Conservation (phyloP, 1,140 invertebrate genomes). For the Streblospio benedicti region DNA sequence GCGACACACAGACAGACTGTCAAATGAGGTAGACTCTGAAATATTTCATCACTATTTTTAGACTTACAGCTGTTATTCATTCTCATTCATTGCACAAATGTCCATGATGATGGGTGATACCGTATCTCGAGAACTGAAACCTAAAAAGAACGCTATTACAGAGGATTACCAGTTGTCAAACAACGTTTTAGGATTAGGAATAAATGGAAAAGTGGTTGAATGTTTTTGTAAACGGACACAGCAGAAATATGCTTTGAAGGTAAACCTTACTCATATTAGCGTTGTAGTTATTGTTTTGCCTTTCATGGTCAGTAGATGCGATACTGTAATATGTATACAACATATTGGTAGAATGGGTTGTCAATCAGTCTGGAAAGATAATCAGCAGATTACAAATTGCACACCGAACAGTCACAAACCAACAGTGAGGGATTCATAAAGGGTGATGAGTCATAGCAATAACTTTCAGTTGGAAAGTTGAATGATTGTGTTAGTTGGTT, state of each 20-base stretch:
- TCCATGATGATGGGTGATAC: constrained; percentile 33
- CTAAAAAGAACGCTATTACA: constrained; percentile 62
- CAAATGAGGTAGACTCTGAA: constrained; percentile 26
- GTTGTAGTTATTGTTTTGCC: too few relatives aligned
- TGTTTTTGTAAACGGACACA: constrained; percentile 57
- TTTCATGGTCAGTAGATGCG: too few relatives aligned
- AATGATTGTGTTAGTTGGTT: too few relatives aligned
- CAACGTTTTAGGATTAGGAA: constrained; percentile 89
- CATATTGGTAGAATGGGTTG: not conserved
- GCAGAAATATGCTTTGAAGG: constrained; percentile 80
- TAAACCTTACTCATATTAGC: too few relatives aligned
- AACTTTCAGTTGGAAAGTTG: too few relatives aligned
- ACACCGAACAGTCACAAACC: too few relatives aligned
- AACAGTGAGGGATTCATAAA: too few relatives aligned
- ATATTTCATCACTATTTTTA: constrained; percentile 24
- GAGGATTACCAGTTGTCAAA: constrained; percentile 91
- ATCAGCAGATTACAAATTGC: too few relatives aligned
- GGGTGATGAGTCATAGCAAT: too few relatives aligned
- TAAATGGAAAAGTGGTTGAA: constrained; percentile 81
- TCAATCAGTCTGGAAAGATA: too few relatives aligned
- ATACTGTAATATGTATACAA: not conserved
- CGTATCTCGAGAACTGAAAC: constrained; percentile 29
- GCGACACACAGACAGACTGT: constrained; percentile 27
- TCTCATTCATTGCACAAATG: not conserved
- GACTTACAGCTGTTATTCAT: not conserved